Base-by-base conservation (phyloP, 2,113 vertebrate species). In the Calypte anna region DNA sequence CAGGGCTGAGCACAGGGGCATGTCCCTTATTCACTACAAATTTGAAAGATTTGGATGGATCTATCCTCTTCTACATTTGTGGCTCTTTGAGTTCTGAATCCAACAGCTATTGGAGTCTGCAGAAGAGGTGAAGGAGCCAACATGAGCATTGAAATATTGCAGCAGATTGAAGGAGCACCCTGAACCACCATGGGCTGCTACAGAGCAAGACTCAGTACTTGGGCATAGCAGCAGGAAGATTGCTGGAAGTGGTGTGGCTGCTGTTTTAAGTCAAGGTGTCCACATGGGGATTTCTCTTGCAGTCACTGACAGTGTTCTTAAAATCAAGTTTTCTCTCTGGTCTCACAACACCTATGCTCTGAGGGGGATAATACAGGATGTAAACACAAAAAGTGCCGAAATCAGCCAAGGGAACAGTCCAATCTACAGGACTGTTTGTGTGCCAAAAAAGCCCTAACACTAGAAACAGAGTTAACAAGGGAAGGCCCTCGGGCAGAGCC, bases 391-490 rank as follows among this genome's bases (percentile, higher is more conserved):
- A 82, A 55, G 38, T 78, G 76, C 84, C 2, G 7, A 63, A 86
- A 91, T 86, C 90, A 81, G 76, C 28, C 54, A 70, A 85, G 62
- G 36, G 31, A 40, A 40, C 40, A 40, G 40, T 40, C 40, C 40
- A 40, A 85, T 88, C 87, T 80, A 81, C 61, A 77, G 61, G 77
- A 90, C 0, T 0, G 38, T 67, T 70, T 64, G 36, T 2, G 7
- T 80, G 73, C 79, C 82, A 95, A 72, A 86, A 84, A 53, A 78
- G 73, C 36, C 44, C 73, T 78, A 57, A 67, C 84, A 73, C 80
- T 81, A 88, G 76, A 91, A 93, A 77, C 28, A 50, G 72, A 90
- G 44, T 46, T 74, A 95, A 61, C 61, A 86, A 10, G 85, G 40
- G 30, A 90, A 88, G 48, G 57, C 79, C 91, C 61, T 79, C 3